Percentiles rank a stretch among this genome's conserved stretches.
Conservation (phyloP, 2,113 vertebrate genomes). For the Phyllostomus hastatus region DNA sequence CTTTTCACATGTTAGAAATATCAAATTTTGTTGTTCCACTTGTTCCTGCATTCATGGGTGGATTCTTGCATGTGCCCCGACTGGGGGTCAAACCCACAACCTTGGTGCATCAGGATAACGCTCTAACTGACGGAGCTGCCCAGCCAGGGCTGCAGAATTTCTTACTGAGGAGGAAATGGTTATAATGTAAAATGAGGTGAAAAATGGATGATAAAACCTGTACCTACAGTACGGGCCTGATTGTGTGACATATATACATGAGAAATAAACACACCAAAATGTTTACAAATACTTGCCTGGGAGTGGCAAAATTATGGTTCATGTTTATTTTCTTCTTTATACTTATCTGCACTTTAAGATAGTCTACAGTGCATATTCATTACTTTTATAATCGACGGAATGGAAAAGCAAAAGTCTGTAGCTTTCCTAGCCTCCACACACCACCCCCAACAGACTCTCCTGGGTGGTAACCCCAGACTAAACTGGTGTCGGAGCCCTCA, state of each 20-base stretch:
- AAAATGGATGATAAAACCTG: background rate
- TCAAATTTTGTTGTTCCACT: too few relatives aligned
- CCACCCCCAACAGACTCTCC: background rate
- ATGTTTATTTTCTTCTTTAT: slow-evolving; percentile 26
- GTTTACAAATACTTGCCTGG: background rate
- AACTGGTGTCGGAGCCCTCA: background rate
- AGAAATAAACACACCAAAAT: slow-evolving; percentile 16
- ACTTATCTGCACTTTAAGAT: background rate
- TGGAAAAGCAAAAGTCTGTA: background rate
- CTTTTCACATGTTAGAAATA: too few relatives aligned
- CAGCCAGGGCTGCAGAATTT: background rate
- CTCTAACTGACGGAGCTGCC: too few relatives aligned
- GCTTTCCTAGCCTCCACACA: background rate
- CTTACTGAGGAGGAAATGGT: slow-evolving; percentile 35
- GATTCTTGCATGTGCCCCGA: too few relatives aligned
- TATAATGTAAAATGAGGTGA: slow-evolving; percentile 7
- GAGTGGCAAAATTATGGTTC: background rate
- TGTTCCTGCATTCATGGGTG: too few relatives aligned
- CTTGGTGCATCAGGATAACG: too few relatives aligned
- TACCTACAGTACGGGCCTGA: background rate
- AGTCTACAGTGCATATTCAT: background rate
- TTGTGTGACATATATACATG: background rate
- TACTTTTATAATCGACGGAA: background rate
- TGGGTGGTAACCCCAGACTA: background rate
- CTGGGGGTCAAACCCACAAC: too few relatives aligned